Percentiles rank a stretch among this genome's conserved stretches.
Evolutionary conservation across 2,888 invertebrate genomes (phyloP).

Genomic region (Ceraclea dissimilis): DNA sequence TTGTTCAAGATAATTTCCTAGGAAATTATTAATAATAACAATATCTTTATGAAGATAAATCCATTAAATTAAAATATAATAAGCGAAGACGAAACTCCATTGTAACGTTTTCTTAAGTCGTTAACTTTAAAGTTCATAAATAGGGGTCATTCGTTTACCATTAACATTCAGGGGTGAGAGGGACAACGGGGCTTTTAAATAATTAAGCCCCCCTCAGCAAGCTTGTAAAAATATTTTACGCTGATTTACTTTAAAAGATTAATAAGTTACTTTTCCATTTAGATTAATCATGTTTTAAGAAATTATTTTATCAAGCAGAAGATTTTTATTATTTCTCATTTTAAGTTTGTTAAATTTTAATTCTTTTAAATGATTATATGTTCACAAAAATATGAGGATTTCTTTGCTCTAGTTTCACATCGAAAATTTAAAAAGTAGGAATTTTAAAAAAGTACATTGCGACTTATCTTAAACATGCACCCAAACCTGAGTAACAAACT

Average conservation of each 20-base stretch:
- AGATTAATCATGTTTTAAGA: slow-evolving; percentile 9
- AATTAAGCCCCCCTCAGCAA: slow-evolving; percentile 25
- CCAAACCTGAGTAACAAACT: too few species aligned
- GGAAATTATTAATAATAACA: too few species aligned
- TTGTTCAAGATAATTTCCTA: too few species aligned
- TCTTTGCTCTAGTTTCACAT: too few species aligned
- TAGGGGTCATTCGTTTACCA: slow-evolving; percentile 25
- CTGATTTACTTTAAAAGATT: slow-evolving; percentile 11
- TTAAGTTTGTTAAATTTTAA: too few species aligned
- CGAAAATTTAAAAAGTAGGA: too few species aligned
- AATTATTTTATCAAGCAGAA: neutral
- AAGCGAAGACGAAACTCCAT: slow-evolving; percentile 19
- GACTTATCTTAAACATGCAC: too few species aligned
- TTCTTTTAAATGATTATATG: too few species aligned
- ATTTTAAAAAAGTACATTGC: too few species aligned
- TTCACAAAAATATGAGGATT: too few species aligned
- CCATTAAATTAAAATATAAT: slow-evolving; percentile 2
- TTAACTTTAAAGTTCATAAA: slow-evolving; percentile 25
- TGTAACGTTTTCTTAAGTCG: slow-evolving; percentile 17
- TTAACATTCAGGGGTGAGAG: slow-evolving; percentile 19
- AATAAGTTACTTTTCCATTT: slow-evolving; percentile 10
- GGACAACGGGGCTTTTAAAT: slow-evolving; percentile 21
- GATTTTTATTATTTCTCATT: too few species aligned
- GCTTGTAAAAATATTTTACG: slow-evolving; percentile 25
- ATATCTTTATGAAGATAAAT: neutral